Base-by-base conservation (phyloP, 2,888 invertebrate species). In the Netelia inedita region DNA sequence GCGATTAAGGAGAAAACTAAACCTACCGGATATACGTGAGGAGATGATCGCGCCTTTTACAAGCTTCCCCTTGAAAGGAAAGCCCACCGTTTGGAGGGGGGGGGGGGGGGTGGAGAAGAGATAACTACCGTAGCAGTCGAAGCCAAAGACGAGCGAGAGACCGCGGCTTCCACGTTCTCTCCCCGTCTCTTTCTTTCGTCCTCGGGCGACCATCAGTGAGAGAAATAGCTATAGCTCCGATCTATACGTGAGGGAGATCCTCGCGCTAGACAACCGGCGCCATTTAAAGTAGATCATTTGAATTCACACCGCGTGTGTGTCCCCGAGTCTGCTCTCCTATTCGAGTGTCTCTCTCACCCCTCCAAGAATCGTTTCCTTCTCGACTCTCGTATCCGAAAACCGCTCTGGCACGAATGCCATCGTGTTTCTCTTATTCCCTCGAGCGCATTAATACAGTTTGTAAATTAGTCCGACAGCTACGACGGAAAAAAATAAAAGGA, bases 261-360 rank as follows among this genome's bases (percentile, higher is more conserved):
- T 88, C 85, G 88, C 88, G 88, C 91, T 93, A 93, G 93, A 93
- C 93, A 93, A 93, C 91, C 91, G 90, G 90, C 90, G 92, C 90
- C 92, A 90, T 91, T 92, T 92, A 91, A 85, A 92, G 88, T 91
- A 88, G 90, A 90, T 91, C 88, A 93, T 93, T 93, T 92, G 92
- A 93, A 93, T 92, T 93, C 93, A 91, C 91, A 87, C 91, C 85
- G 89, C 91, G 91, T 86, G 71, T 83, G 82, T 76, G 82, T 81
- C 85, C 81, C 75, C 74, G 80, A 85, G 66, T 75, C 85, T 79
- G 80, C 87, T 85, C 83, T 84, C 83, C 87, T 88, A 88, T 89
- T 88, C 89, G 83, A 87, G 87, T 89, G 88, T 89, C 88, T 74
- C 80, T 76, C 83, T 16, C 79, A 59, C 81, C 72, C 74, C 85